These are phyloP conservation scores for Melanostoma mellinum DNA, from an alignment of 2,888 invertebrate species.

Conservation along the genomic window DNA sequence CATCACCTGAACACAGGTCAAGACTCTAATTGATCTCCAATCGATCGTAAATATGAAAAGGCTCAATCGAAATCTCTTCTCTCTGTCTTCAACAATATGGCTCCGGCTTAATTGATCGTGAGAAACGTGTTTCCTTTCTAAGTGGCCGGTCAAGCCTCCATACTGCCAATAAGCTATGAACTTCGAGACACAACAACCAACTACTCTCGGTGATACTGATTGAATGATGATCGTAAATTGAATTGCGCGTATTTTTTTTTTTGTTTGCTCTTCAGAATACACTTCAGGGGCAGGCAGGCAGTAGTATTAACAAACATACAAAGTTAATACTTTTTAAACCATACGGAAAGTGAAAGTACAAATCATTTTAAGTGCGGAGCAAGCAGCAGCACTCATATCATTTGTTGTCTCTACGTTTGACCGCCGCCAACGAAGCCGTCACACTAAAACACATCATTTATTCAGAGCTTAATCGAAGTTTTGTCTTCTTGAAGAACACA, in stretches of 20 bases:
- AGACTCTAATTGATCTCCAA: conserved; percentile 70
- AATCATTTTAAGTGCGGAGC: conserved; percentile 70
- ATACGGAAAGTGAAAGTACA: conserved; percentile 68
- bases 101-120: conserved; percentile 68
- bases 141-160: conserved; percentile 48
- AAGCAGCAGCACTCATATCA: conserved; percentile 54
- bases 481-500: conserved; percentile 37
- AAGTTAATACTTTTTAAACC: conserved; percentile 1
- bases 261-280: neutral
- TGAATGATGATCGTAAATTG: conserved; percentile 65
- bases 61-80: conserved; percentile 56
- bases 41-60: conserved; percentile 72
- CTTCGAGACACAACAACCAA: neutral
- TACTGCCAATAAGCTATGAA: conserved; percentile 64
- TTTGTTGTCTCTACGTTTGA: conserved; percentile 52
- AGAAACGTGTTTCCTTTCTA: conserved; percentile 72
- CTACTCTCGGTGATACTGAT: conserved; percentile 29
- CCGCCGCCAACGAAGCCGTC: conserved; percentile 65
- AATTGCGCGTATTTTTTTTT: conserved; percentile 43
- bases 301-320: neutral
- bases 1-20: conserved; percentile 71
- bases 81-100: neutral
- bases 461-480: conserved; percentile 52
- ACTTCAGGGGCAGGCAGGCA: neutral
- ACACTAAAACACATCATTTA: conserved; percentile 39